phyloP scores from a whole-genome alignment of 2,113 vertebrate species.

The Cyanoramphus novaezelandiae region DNA sequence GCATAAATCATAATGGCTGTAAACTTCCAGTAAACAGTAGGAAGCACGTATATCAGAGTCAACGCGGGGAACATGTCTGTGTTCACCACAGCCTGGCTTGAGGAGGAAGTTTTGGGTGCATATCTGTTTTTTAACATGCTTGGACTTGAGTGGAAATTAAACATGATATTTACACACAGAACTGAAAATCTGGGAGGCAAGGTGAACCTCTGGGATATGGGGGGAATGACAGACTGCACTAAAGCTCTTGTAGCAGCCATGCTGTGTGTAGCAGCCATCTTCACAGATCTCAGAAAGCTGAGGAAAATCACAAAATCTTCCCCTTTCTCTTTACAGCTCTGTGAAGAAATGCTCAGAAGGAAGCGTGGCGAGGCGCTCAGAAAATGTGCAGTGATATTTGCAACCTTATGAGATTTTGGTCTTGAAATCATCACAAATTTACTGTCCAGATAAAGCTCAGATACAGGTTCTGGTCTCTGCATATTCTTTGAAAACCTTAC shows the following conservation, averaged over 20 bases:
- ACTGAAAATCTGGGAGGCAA: background rate
- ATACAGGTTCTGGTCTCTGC: background rate
- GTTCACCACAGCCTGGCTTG: background rate
- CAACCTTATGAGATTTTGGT: background rate
- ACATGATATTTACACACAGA: background rate
- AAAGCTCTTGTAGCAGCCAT: background rate
- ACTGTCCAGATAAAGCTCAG: background rate
- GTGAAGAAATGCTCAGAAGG: background rate
- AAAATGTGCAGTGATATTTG: background rate
- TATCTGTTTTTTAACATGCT: background rate
- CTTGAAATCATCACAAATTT: background rate
- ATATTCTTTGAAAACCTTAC: background rate
- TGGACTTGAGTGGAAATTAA: background rate
- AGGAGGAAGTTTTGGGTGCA: background rate
- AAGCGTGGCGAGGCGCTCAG: background rate
- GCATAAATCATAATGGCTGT: background rate
- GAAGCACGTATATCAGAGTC: background rate
- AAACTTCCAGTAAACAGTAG: background rate
- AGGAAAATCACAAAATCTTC: background rate
- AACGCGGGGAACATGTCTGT: background rate
- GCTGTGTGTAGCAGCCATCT: fast-evolving
- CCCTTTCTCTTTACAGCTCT: background rate
- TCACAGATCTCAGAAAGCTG: background rate
- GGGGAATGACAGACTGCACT: background rate
- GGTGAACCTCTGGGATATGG: background rate